A percentile compares a stretch with the other conserved stretches of the same genome.
Evolutionary conservation across 2,113 vertebrate genomes (phyloP).

Genomic region (Mustela lutreola): DNA sequence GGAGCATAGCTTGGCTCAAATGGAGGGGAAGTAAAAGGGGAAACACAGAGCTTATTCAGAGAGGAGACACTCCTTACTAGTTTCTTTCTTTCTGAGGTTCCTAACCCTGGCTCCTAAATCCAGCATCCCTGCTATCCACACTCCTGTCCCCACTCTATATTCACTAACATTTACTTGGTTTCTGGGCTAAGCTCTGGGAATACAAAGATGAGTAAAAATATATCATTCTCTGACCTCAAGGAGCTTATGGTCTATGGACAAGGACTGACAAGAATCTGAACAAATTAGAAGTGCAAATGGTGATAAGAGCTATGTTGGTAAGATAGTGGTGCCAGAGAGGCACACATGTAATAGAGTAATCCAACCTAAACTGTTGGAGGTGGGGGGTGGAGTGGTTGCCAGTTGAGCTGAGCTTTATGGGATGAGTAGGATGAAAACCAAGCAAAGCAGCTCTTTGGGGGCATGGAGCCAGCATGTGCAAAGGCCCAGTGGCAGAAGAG

Average conservation of each 20-base stretch:
- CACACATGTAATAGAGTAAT: not conserved
- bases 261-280: not conserved
- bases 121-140: not conserved
- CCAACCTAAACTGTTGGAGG: not conserved
- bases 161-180: not conserved
- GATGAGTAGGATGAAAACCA: not conserved
- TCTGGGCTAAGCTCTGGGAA: not conserved
- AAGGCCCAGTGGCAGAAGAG: not conserved
- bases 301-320: not conserved
- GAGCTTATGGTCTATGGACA: not conserved
- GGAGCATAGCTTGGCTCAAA: not conserved
- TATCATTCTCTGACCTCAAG: not conserved
- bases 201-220: not conserved
- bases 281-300: not conserved
- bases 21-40: not conserved
- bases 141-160: not conserved
- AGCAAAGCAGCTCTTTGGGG: not conserved
- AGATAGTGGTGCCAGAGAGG: not conserved
- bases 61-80: not conserved
- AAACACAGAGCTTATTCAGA: not conserved
- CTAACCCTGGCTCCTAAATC: not conserved
- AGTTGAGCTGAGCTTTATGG: not conserved
- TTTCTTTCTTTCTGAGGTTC: not conserved
- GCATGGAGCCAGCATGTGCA: not conserved
- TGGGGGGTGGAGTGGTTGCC: fast-evolving